These are phyloP conservation scores for Pegoplata infirma DNA, from an alignment of 2,888 invertebrate species.

Conservation along the genomic window DNA sequence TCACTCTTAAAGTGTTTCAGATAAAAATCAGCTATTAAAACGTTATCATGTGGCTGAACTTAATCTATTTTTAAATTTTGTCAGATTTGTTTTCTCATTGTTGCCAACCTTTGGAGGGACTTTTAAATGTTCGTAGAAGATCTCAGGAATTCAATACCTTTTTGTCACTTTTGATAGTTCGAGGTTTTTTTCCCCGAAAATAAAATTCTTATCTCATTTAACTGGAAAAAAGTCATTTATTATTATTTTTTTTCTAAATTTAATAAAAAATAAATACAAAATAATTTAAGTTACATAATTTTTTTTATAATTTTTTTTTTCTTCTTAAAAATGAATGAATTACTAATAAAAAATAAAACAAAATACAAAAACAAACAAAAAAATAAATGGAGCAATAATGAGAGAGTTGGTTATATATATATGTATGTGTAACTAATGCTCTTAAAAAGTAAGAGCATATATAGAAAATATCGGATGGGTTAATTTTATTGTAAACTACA, in stretches of 20 bases:
- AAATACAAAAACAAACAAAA: conserved; percentile 3
- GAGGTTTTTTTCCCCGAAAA: too few relatives aligned
- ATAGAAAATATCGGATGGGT: conserved; percentile 41
- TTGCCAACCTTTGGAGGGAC: too few relatives aligned
- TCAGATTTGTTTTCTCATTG: too few relatives aligned
- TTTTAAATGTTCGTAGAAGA: too few relatives aligned
- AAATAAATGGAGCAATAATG: conserved; percentile 24
- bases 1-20: too few relatives aligned
- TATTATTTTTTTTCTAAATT: neutral
- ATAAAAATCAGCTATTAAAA: too few relatives aligned
- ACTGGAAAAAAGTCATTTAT: neutral
- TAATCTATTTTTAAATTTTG: too few relatives aligned
- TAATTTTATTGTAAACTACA: conserved; percentile 17
- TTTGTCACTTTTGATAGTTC: too few relatives aligned
- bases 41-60: too few relatives aligned
- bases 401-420: conserved; percentile 9
- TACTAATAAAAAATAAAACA: neutral
- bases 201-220: too few relatives aligned
- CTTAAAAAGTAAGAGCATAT: conserved; percentile 32
- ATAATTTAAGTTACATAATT: neutral
- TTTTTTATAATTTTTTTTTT: neutral
- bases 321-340: neutral
- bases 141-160: too few relatives aligned
- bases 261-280: neutral
- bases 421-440: conserved; percentile 22